Evolutionary conservation across 35 echinoderm and acorn worm genomes (phyloP).

Genomic region (Patiria miniata): DNA sequence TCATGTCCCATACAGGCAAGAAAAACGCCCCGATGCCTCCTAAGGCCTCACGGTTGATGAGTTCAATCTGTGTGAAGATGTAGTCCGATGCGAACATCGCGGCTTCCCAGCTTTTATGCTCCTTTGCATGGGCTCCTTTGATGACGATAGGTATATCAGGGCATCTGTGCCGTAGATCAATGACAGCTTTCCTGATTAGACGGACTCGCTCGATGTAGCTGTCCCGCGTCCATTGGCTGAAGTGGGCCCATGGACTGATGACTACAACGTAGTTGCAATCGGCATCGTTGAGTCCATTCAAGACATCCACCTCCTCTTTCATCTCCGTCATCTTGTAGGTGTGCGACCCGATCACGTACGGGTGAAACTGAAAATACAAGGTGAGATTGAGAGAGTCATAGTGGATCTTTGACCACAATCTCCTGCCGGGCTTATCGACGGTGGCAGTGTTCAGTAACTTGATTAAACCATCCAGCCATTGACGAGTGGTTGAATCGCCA

Average conservation of each 20-base stretch:
- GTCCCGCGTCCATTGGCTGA: conserved; percentile 48
- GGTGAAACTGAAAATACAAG: not conserved
- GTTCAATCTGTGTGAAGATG: conserved; percentile 51
- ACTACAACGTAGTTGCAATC: conserved; percentile 55
- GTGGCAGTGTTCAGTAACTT: not conserved
- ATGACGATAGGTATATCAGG: conserved; percentile 60
- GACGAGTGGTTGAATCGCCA: conserved; percentile 62
- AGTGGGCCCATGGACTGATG: conserved; percentile 69
- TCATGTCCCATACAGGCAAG: conserved; percentile 75
- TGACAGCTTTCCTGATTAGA: conserved; percentile 38
- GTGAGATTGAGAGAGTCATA: conserved; percentile 21
- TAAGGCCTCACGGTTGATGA: conserved; percentile 43
- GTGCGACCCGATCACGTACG: conserved; percentile 30
- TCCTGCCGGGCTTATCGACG: not conserved
- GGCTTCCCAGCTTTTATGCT: not conserved
- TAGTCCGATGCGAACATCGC: conserved; percentile 45
- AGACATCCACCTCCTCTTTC: conserved; percentile 52
- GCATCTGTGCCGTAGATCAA: conserved; percentile 32
- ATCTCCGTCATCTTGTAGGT: conserved; percentile 18
- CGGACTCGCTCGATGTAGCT: conserved; percentile 47
- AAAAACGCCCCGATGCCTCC: conserved; percentile 46
- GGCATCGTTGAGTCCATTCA: conserved; percentile 17
- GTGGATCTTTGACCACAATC: not conserved
- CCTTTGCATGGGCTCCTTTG: conserved; percentile 57
- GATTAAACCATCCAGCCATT: conserved; percentile 32